A percentile compares a stretch with the other conserved stretches of the same genome.
phyloP scores from a whole-genome alignment of 2,797 vertebrate genomes.

The Pseudomugil gertrudae region DNA sequence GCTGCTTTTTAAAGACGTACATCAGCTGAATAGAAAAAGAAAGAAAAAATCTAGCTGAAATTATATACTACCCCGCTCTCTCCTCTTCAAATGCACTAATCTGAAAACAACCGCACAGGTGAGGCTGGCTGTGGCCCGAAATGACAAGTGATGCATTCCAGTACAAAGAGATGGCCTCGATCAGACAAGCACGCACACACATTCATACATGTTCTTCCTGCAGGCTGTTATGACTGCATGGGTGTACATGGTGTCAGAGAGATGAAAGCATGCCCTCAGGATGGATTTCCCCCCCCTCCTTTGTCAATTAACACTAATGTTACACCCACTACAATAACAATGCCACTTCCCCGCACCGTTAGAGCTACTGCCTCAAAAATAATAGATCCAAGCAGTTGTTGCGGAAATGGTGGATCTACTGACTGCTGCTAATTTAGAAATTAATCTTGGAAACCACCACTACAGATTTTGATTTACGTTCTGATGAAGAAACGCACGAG shows the following conservation, averaged over 20 bases:
- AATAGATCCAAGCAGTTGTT: neutral
- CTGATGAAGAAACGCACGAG: constrained; percentile 40
- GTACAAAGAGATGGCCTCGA: constrained; percentile 71
- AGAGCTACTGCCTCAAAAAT: constrained; percentile 46
- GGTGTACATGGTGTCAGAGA: constrained; percentile 76
- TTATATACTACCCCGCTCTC: constrained; percentile 5
- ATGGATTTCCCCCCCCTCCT: constrained; percentile 60
- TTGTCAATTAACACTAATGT: constrained; percentile 81
- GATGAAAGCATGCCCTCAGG: constrained; percentile 82
- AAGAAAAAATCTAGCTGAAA: constrained; percentile 22
- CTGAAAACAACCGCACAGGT: constrained; percentile 50
- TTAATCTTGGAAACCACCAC: constrained; percentile 24
- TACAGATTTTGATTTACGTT: constrained; percentile 39
- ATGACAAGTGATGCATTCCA: constrained; percentile 75
- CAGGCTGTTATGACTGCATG: constrained; percentile 79
- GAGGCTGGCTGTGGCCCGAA: constrained; percentile 45
- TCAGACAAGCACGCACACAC: constrained; percentile 47
- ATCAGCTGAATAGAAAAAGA: constrained; percentile 25
- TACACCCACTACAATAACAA: constrained; percentile 83
- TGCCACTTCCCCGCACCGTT: constrained; percentile 58
- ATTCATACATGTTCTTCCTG: constrained; percentile 61
- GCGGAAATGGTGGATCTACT: constrained; percentile 13
- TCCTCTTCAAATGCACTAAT: constrained; percentile 22
- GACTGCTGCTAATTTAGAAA: constrained; percentile 37
- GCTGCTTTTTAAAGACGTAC: constrained; percentile 41